Base-by-base conservation (phyloP, 2,888 invertebrate genomes). In the Ceramica pisi region DNA sequence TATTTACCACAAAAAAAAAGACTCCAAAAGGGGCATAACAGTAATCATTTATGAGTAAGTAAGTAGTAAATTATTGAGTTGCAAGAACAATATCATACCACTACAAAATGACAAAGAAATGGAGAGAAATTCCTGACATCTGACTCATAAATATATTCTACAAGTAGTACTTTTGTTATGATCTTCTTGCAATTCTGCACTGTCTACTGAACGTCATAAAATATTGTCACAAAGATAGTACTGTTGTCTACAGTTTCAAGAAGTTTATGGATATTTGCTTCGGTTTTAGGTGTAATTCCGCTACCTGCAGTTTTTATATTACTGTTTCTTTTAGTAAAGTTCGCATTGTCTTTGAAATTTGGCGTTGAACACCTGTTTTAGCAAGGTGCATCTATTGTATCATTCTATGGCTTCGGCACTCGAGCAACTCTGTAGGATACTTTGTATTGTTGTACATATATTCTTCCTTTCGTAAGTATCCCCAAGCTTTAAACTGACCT, bases 31-130 rank as follows among this genome's bases (percentile, higher is more conserved):
- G 2, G 7, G 9, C 1, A 21, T 35, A 26, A 26, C 9, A n/a
- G 44, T 19, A 26, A 53, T 44, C 48, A 57, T 57, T 59, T 41
- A 74, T 35, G 48, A n/a, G 35, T 23, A 46, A 4, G 4, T 9
- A 9, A 23, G 38, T 21, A 14, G 3, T 50, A 60, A 71, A 48
- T 44, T 51, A 56, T 60, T 80, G 68, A 74, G 50, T 19, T 46
- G 46, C 48, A 56, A 51, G n/a, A 56, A 38, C 62, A 80, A 59
- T 71, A 70, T 59, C 56, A 70, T 50, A 41, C 12, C 44, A 46
- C 23, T 55, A 55, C 64, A 48, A 75, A 65, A 71, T 70, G 67
- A 83, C 80, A 83, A 83, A 82, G 75, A 78, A 69, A 67, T 71
- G 62, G 14, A 60, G 56, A 72, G 68, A 71, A 50, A 84, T 83